Percentiles rank a stretch among this genome's conserved stretches.
These are phyloP conservation scores for Venustoraphidia nigricollis DNA, from an alignment of 2,888 invertebrate genomes.

Conservation along the genomic window DNA sequence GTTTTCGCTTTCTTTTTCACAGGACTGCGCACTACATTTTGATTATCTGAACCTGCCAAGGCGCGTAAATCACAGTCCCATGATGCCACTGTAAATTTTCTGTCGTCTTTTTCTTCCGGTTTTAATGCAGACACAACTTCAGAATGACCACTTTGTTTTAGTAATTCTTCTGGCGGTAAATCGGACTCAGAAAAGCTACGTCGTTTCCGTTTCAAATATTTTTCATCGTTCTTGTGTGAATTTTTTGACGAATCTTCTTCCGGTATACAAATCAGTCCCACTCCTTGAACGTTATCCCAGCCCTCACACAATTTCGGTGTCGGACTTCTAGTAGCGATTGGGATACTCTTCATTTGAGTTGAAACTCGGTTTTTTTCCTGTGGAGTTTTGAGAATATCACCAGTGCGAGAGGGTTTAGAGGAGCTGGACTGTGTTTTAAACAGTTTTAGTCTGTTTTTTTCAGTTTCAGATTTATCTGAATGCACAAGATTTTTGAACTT, in stretches of 20 bases:
- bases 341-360: not conserved
- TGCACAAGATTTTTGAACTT: too few relatives aligned
- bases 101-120: conserved; percentile 2
- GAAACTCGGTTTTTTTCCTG: too few relatives aligned
- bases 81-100: conserved; percentile 4
- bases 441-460: too few relatives aligned
- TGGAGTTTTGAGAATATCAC: too few relatives aligned
- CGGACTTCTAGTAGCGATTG: conserved; percentile 8
- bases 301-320: conserved; percentile 5
- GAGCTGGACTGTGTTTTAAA: too few relatives aligned
- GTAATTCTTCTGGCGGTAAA: not conserved
- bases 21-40: not conserved
- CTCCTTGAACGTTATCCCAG: conserved; percentile 7
- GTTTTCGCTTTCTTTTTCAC: not conserved
- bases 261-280: conserved; percentile 4
- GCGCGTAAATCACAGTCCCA: conserved; percentile 21
- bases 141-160: not conserved
- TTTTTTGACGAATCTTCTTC: not conserved
- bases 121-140: conserved; percentile 2
- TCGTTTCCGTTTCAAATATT: not conserved
- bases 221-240: not conserved
- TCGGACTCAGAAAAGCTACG: conserved; percentile 2
- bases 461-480: too few relatives aligned
- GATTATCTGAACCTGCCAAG: conserved; percentile 7
- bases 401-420: too few relatives aligned